Percentiles rank a stretch among this genome's conserved stretches.
Conservation (phyloP, 2,888 invertebrate genomes). For the Anagyrus pseudococci region DNA sequence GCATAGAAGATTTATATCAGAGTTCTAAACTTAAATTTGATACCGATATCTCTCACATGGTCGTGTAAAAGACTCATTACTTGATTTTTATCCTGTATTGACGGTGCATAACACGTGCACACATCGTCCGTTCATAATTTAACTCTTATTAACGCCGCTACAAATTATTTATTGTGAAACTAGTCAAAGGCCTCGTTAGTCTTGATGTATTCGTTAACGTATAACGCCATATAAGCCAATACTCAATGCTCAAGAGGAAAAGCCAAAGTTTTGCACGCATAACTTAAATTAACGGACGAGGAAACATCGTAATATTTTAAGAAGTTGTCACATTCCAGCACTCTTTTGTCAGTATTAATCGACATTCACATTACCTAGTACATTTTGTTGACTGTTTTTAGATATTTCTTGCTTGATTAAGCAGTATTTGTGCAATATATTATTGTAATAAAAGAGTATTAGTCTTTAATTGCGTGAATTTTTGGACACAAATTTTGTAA, state of each 20-base stretch:
- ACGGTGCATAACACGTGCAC: neutral
- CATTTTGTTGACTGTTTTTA: slow-evolving; percentile 24
- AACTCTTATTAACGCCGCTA: too few relatives aligned
- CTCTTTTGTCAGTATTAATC: slow-evolving; percentile 3
- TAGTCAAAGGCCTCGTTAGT: slow-evolving; percentile 31
- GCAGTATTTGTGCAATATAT: slow-evolving; percentile 32
- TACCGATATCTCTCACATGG: slow-evolving; percentile 53
- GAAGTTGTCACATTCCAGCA: slow-evolving; percentile 20
- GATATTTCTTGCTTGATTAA: slow-evolving; percentile 18
- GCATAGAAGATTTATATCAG: slow-evolving; percentile 56
- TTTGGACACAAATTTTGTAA: neutral
- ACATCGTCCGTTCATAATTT: neutral
- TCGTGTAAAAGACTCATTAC: slow-evolving; percentile 48
- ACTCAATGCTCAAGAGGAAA: slow-evolving; percentile 11
- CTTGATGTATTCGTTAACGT: slow-evolving; percentile 5
- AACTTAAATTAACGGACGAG: neutral
- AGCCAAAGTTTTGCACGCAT: slow-evolving; percentile 20
- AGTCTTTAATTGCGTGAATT: slow-evolving; percentile 10
- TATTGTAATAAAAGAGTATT: slow-evolving; percentile 1
- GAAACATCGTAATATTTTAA: slow-evolving; percentile 7
- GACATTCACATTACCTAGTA: slow-evolving; percentile 8
- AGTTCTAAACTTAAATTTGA: slow-evolving; percentile 55
- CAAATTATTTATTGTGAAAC: slow-evolving; percentile 35
- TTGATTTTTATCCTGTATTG: neutral
- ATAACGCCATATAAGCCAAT: slow-evolving; percentile 3